These are phyloP conservation scores for Agrochola macilenta DNA, from an alignment of 2,888 invertebrate species.

Conservation along the genomic window DNA sequence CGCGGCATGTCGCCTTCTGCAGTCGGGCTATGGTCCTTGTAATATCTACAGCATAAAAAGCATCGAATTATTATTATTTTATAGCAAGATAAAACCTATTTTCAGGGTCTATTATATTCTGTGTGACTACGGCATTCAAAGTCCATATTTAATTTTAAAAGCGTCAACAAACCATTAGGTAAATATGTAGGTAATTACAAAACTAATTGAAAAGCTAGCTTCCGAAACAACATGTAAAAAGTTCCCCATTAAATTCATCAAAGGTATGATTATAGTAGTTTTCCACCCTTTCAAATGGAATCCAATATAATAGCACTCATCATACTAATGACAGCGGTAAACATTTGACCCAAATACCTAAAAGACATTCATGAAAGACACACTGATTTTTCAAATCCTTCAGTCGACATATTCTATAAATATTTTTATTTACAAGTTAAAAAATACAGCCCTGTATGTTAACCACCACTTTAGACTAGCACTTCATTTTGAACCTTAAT, in stretches of 20 bases:
- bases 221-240: neutral
- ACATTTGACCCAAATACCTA: constrained; percentile 41
- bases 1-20: no score
- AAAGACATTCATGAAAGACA: constrained; percentile 30
- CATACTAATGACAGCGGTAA: constrained; percentile 39
- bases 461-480: neutral
- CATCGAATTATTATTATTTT: neutral
- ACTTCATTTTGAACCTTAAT: constrained; percentile 12
- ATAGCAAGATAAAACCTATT: neutral
- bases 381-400: constrained; percentile 43
- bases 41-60: no score
- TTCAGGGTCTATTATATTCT: neutral
- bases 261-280: constrained; percentile 6
- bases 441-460: constrained; percentile 14
- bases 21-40: neutral
- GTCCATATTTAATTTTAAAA: neutral
- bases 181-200: neutral
- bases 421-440: constrained; percentile 45
- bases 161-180: neutral
- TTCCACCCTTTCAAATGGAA: constrained; percentile 22
- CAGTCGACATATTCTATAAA: constrained; percentile 16
- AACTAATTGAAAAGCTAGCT: constrained; percentile 1
- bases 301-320: constrained; percentile 30
- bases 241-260: neutral
- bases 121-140: neutral